Base-by-base conservation (phyloP, 2,797 vertebrate genomes). In the Pipistrellus pipistrellus region DNA sequence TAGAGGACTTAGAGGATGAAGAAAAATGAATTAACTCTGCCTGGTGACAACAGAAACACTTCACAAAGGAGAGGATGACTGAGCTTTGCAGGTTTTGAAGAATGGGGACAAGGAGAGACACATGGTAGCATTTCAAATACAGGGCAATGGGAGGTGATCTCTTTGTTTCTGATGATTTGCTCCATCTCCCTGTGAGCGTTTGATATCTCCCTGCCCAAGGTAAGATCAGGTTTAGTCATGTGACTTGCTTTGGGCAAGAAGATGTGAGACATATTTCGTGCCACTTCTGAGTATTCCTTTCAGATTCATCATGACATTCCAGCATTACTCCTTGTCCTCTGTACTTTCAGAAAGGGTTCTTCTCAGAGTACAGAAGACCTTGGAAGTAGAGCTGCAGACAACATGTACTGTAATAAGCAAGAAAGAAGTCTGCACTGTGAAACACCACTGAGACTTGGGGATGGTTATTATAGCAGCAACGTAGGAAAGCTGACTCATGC, bases 181-280 rank as follows among this genome's bases (percentile, higher is more conserved):
- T 72, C 62, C 21, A 35, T 53, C 9, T 93, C 23, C 59, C 4
- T 64, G 30, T 27, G 25, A 88, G 41, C 86, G 32, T 51, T 85
- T 96, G 92, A 44, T 87, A 76, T 76, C 88, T 95, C 32, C 8
- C n/a, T 10, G 9, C 15, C 27, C 23, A 41, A 59, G 0, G 82
- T 64, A 81, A 86, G n/a, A 25, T 88, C 71, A 44, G 21, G 2
- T 3, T 90, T 66, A 30, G 44, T 46, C 59, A 73, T 20, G 14
- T 93, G 48, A 69, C 57, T 90, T 77, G 18, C 46, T 72, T 46
- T 77, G 32, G 10, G 23, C 46, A 91, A 72, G 41, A 91, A 85
- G 75, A 44, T 71, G 20, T 59, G 38, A 64, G 27, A 85, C 85
- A 12, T 72, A 17, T 85, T 82, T 55, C 46, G 21, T 86, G 62